phyloP scores from a whole-genome alignment of 1,140 invertebrate species.

The Eufriesea mexicana region DNA sequence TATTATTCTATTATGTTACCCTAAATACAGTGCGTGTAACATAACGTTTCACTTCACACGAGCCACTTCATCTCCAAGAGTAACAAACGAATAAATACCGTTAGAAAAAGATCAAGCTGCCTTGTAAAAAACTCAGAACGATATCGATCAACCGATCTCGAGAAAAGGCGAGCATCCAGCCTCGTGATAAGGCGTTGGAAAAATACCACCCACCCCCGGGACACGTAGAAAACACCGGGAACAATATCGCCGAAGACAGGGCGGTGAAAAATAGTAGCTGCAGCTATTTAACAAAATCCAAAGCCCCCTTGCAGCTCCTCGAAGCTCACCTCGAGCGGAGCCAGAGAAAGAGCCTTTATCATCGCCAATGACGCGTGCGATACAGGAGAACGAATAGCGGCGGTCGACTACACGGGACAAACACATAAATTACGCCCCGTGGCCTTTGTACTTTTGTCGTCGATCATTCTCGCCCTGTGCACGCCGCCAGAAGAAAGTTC shows the following conservation, averaged over 20 bases:
- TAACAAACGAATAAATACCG: too few relatives aligned
- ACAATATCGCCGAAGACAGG: not conserved
- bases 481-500: slow-evolving; percentile 26
- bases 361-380: slow-evolving; percentile 44
- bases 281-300: slow-evolving; percentile 29
- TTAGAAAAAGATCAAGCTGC: too few relatives aligned
- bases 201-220: not conserved
- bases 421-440: slow-evolving; percentile 51
- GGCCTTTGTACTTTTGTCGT: slow-evolving; percentile 55
- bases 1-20: too few relatives aligned
- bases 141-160: too few relatives aligned
- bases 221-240: not conserved
- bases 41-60: too few relatives aligned
- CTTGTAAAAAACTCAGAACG: too few relatives aligned
- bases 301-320: not conserved
- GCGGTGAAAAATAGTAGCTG: not conserved
- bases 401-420: slow-evolving; percentile 43
- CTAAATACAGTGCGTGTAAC: too few relatives aligned
- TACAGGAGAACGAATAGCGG: slow-evolving; percentile 37
- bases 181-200: too few relatives aligned
- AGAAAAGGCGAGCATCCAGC: too few relatives aligned
- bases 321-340: slow-evolving; percentile 9
- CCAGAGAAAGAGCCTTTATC: slow-evolving; percentile 31
- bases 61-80: too few relatives aligned
- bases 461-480: slow-evolving; percentile 48